Base-by-base conservation (phyloP, 30 jellyfish, hydroid and myxozoan genomes). In the Aurelia sp. region DNA sequence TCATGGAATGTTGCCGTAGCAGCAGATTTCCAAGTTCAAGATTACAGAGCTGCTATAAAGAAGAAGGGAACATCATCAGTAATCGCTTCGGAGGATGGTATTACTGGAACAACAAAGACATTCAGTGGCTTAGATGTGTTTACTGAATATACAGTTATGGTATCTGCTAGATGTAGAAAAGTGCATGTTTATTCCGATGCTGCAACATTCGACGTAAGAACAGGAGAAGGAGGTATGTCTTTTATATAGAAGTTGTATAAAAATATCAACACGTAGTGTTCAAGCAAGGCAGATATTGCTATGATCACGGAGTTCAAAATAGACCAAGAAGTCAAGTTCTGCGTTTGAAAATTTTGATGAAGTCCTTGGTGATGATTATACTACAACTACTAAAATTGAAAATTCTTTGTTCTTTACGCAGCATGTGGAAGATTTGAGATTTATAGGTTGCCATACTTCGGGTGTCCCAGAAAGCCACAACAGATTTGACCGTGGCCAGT, bases 211-310 rank as follows among this genome's bases (percentile, higher is more conserved):
- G 78, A 62, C 21, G 57, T 84, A 17, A 84, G 21, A 52, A 84
- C 93, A 48, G 87, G 63, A 53, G 87, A 72, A 84, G 93, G 93
- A 84, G 86, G 93, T 84, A 52, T 57, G 17, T 19, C 17, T 27
- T 64, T 44, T 44, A 44, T 44, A 0, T 44, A 9, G 16, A 44
- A 16, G 55, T 44, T 8, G 10, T 44, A 10, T 10, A 3, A n/a
- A n/a, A n/a, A 44, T 44, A 44, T 0, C 8, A 3, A 44, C 55
- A 7, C 0, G 10, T 44, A 37, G 15, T 44, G 55, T 44, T 7
- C 55, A 44, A 44, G 55, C 3, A 16, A 8, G 55, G 15, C 55
- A 44, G 55, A 44, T 44, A 44, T 10, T 44, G 2, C 15, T 6
- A 44, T 44, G 55, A 44, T 50, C 51, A 53, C 20, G 18, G 22